Evolutionary conservation across 2,113 vertebrate species (phyloP), one percentile per base, ranked within the genome.

Genomic region (Peromyscus leucopus): DNA sequence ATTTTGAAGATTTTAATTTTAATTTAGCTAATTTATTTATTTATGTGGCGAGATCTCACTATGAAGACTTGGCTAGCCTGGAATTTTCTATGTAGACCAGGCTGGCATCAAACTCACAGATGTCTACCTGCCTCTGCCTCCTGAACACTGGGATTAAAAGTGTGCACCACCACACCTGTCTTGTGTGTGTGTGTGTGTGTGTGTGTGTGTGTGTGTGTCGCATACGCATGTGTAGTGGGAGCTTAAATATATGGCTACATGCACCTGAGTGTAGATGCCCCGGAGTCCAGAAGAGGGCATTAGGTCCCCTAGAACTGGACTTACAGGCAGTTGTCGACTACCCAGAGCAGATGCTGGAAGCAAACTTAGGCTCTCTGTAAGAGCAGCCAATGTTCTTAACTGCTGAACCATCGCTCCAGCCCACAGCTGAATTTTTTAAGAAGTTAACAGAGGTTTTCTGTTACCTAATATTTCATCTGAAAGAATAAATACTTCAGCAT

Each of bases 381-480:
- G 59, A 85, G 2, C 19, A 21, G 17, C 63, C 5, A 33, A 46
- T 69, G 59, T 11, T 42, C 82, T 85, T 42, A 31, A 42, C 39
- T 46, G 59, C 82, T 42, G 82, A 84, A 59, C 57, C n/a, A 28
- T 28, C 57, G 24, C 57, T 85, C 59, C 59, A 85, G 59, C 39
- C 1, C 82, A 84, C 57, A 63, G 82, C 15, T 42, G 59, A 85
- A 28, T 46, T 65, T 63, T 63, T 10, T 19, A 85, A 15, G 76
- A 36, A 48, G 36, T 69, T 69, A 90, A 95, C 15, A 36, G 55
- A 3, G 55, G 17, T 93, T 90, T 89, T 74, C 63, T 95, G 6
- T 46, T 59, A 89, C 69, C 36, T 89, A 89, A 89, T 59, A 82
- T 89, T 85, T 91, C 83, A 91, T 28, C 16, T 80, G 61, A 82